A percentile compares a stretch with the other conserved stretches of the same genome.
These are phyloP conservation scores for Hyposoter dolosus DNA, from an alignment of 2,888 invertebrate genomes.

Conservation along the genomic window DNA sequence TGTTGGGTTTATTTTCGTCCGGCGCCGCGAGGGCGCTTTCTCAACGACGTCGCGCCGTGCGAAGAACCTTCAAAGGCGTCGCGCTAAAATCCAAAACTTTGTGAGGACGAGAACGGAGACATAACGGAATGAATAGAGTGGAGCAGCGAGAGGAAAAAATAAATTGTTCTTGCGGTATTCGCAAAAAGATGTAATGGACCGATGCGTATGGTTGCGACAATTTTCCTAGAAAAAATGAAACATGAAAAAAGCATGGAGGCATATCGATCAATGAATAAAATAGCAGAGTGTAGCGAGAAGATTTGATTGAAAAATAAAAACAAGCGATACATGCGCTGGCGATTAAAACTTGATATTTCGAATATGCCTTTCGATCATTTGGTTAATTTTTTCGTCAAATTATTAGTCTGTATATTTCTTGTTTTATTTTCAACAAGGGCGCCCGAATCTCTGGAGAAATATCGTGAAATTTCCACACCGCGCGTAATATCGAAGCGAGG, in stretches of 20 bases:
- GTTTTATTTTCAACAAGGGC: conserved; percentile 64
- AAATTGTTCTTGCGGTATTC: conserved; percentile 10
- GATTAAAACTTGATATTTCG: conserved; percentile 59
- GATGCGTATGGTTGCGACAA: not conserved
- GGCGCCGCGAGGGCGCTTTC: conserved; percentile 79
- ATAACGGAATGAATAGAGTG: not conserved
- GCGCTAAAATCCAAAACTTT: conserved; percentile 47
- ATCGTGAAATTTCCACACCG: conserved; percentile 77
- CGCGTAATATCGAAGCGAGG: conserved; percentile 70
- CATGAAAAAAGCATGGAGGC: not conserved
- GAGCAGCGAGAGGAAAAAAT: conserved; percentile 1
- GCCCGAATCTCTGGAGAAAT: conserved; percentile 77
- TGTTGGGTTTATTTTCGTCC: conserved; percentile 76
- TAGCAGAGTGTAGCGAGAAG: not conserved
- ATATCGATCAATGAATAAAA: conserved; percentile 11
- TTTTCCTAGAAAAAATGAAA: not conserved
- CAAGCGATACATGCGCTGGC: conserved; percentile 21
- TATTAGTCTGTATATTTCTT: conserved; percentile 67
- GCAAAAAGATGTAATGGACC: not conserved
- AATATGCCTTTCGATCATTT: conserved; percentile 30
- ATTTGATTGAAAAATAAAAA: not conserved
- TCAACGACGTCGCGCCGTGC: conserved; percentile 71
- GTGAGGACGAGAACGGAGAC: conserved; percentile 31
- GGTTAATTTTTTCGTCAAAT: conserved; percentile 41
- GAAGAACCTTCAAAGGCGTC: conserved; percentile 67